Base-by-base conservation (phyloP, 2,888 invertebrate genomes). In the Lingula anatina region DNA sequence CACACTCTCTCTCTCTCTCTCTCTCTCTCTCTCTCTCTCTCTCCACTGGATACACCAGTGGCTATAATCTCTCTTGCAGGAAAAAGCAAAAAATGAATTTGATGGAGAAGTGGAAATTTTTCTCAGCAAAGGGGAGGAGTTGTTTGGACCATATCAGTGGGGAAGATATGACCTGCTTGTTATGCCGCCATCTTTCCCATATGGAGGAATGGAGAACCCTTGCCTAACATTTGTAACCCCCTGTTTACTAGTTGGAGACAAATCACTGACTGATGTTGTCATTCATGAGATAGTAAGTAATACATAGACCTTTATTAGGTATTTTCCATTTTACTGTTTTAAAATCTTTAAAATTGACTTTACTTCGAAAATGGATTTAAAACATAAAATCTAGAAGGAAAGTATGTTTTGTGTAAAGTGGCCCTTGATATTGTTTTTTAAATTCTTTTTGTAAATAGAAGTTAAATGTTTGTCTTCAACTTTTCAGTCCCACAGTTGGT, bases 121-220 rank as follows among this genome's bases (percentile, higher is more conserved):
- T 79, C 68, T 93, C 18, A 80, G 83, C 58, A 85, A 85, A 0
- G 93, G 91, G 0, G 89, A 91, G 71, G 81, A 83, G 4, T 79
- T 92, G 53, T 88, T 90, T 69, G 92, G 92, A 0, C 85, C 86
- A 0, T 92, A 93, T 73, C 86, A 88, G 48, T 92, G 92, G 92
- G 86, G 86, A 7, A 83, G 85, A 48, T 94, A 93, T 73, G 92
- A 93, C 76, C 63, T 81, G 53, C 78, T 94, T 28, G 87, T 93
- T 31, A 81, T 94, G 71, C 93, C 93, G 0, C 90, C 92, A 1
- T 87, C 87, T 56, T 94, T 93, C 80, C 90, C 93, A 0, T 92
- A 85, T 71, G 93, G 93, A 0, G 93, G 93, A 20, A 94, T 94
- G 93, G 93, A 94, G 78, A 93, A 94, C 80, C 93, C 93, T 0